These are phyloP conservation scores for Patella pellucida DNA, from an alignment of 2,888 invertebrate genomes.

Conservation along the genomic window DNA sequence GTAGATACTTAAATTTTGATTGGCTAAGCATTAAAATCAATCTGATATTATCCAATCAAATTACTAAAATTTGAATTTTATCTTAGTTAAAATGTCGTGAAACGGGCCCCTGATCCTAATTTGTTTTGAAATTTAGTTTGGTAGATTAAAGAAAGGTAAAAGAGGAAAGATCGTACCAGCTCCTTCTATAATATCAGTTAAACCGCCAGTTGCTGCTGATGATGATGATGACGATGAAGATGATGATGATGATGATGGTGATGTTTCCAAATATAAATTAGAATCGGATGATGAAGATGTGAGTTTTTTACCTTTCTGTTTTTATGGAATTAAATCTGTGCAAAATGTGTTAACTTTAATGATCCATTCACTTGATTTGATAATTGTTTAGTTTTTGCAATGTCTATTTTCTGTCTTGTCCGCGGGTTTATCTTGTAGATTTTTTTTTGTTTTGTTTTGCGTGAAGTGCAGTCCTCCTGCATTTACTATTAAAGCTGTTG, in stretches of 20 bases:
- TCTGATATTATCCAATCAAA: too few relatives aligned
- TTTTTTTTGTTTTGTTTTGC: too few relatives aligned
- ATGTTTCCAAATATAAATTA: constrained; percentile 62
- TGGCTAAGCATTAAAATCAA: too few relatives aligned
- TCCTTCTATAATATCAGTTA: background rate
- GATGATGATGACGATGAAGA: constrained; percentile 73
- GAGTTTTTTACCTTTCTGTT: constrained; percentile 10
- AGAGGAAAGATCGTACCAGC: background rate
- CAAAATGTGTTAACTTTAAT: background rate
- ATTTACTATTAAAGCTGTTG: too few relatives aligned
- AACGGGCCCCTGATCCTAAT: background rate
- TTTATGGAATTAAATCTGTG: background rate
- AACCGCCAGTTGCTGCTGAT: constrained; percentile 32
- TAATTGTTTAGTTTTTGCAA: too few relatives aligned
- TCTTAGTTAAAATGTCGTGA: too few relatives aligned
- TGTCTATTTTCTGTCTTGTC: too few relatives aligned
- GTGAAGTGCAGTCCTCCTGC: too few relatives aligned
- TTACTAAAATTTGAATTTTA: too few relatives aligned
- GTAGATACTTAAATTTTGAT: too few relatives aligned
- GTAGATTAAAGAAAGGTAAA: constrained; percentile 31
- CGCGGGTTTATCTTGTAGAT: too few relatives aligned
- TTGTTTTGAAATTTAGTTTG: constrained; percentile 5
- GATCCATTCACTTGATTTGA: too few relatives aligned
- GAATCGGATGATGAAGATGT: constrained; percentile 48
- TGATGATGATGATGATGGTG: constrained; percentile 72